Conservation (phyloP, 2,113 vertebrate species). For the Ellobius talpinus region DNA sequence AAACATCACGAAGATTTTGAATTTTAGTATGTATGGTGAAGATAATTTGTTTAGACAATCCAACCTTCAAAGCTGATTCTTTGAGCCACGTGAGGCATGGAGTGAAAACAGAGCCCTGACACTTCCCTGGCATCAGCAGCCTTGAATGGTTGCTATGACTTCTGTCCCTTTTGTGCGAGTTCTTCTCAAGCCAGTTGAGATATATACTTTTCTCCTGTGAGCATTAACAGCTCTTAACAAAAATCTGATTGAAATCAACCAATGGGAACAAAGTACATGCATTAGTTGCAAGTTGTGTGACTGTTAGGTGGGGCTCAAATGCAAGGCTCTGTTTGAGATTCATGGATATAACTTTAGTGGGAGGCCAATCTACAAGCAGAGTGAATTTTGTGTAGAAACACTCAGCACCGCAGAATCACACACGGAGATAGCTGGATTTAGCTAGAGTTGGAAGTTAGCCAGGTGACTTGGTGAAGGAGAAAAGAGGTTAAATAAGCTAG, state of each 20-base stretch:
- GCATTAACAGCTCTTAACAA: neutral
- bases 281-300: neutral
- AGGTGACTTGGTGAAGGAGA: neutral
- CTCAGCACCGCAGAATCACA: neutral
- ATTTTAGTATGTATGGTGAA: neutral
- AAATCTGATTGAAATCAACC: neutral
- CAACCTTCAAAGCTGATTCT: neutral
- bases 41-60: neutral
- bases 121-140: neutral
- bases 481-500: slow-evolving; percentile 9
- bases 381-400: neutral
- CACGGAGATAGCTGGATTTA: neutral
- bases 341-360: neutral
- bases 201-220: neutral
- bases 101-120: neutral
- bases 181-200: neutral
- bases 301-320: neutral
- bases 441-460: slow-evolving; percentile 19
- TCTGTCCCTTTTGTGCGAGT: neutral
- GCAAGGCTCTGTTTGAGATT: neutral
- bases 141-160: neutral
- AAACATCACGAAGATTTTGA: neutral
- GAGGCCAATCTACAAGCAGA: neutral
- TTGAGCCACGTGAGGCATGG: neutral
- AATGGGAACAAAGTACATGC: neutral